These are phyloP conservation scores for Schizopygopsis malacanthus DNA, from an alignment of 2,797 vertebrate species.

Conservation along the genomic window DNA sequence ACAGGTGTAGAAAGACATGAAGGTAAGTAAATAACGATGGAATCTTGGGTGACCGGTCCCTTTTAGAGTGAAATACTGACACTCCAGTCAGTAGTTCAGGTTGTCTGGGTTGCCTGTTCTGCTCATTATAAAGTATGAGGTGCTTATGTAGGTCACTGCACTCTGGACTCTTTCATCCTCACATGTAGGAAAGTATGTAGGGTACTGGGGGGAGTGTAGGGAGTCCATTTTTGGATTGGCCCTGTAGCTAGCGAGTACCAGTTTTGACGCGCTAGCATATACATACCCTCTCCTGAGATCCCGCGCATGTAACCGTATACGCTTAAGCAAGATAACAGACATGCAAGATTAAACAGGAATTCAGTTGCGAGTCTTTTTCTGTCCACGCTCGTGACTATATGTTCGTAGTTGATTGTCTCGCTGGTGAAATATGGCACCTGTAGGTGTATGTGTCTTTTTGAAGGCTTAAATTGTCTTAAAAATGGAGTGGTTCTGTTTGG, in stretches of 20 bases:
- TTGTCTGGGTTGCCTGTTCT: conserved; percentile 40
- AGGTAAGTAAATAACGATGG: background rate
- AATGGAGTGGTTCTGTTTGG: conserved; percentile 27
- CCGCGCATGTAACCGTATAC: conserved; percentile 68
- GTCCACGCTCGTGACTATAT: background rate
- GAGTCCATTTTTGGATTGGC: conserved; percentile 37
- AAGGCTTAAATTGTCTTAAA: conserved; percentile 28
- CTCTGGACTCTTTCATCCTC: conserved; percentile 42
- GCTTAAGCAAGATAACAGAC: conserved; percentile 74
- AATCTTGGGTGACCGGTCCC: background rate
- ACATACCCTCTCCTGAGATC: conserved; percentile 68
- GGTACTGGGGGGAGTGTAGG: conserved; percentile 37
- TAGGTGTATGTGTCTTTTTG: conserved; percentile 8
- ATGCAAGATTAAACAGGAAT: conserved; percentile 59
- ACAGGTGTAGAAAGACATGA: background rate
- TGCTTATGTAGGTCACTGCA: conserved; percentile 46
- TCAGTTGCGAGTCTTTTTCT: conserved; percentile 59
- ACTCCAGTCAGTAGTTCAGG: conserved; percentile 27
- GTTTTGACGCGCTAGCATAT: conserved; percentile 37
- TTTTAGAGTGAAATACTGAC: conserved; percentile 18
- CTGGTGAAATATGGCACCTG: conserved; percentile 33
- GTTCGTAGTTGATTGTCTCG: background rate
- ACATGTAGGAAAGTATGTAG: conserved; percentile 47
- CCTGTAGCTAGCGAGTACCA: background rate
- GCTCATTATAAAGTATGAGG: conserved; percentile 41